Percentiles rank a stretch among this genome's conserved stretches.
Evolutionary conservation across 2,113 vertebrate genomes (phyloP).

Genomic region (Misgurnus anguillicaudatus): DNA sequence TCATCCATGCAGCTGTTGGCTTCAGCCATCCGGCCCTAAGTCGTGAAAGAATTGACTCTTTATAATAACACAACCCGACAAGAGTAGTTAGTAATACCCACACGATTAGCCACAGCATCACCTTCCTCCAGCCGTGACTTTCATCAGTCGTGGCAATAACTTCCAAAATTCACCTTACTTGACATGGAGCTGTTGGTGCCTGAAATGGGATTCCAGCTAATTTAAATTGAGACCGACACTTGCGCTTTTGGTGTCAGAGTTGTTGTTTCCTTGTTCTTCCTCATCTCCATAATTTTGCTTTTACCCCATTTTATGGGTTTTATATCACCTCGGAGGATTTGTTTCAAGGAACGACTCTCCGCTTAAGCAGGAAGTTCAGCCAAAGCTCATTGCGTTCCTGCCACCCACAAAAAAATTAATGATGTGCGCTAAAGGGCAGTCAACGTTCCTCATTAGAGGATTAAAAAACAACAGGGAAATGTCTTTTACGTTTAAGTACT

Average conservation of each 20-base stretch:
- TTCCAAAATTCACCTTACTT: conserved; percentile 36
- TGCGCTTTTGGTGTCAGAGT: not conserved
- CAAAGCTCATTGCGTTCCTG: not conserved
- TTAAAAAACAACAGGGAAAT: not conserved
- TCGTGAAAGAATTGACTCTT: not conserved
- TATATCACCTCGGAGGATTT: too few species aligned
- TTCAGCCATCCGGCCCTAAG: not conserved
- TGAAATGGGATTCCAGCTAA: conserved; percentile 37
- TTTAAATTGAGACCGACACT: conserved; percentile 30
- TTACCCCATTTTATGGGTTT: not conserved
- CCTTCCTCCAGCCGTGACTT: conserved; percentile 35
- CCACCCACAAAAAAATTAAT: conserved; percentile 9
- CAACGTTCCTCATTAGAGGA: not conserved
- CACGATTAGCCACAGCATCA: not conserved
- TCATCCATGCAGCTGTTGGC: not conserved
- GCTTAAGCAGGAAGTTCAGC: not conserved
- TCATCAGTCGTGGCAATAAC: conserved; percentile 13
- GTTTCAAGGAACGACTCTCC: not conserved
- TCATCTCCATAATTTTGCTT: not conserved
- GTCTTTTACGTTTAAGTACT: not conserved
- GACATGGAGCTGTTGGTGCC: conserved; percentile 27
- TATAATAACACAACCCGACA: conserved; percentile 14
- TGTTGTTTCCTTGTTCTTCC: not conserved
- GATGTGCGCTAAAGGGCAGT: not conserved
- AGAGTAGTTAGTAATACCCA: conserved; percentile 5